Evolutionary conservation across 2,113 vertebrate genomes (phyloP).

Genomic region (Aldabrachelys gigantea): DNA sequence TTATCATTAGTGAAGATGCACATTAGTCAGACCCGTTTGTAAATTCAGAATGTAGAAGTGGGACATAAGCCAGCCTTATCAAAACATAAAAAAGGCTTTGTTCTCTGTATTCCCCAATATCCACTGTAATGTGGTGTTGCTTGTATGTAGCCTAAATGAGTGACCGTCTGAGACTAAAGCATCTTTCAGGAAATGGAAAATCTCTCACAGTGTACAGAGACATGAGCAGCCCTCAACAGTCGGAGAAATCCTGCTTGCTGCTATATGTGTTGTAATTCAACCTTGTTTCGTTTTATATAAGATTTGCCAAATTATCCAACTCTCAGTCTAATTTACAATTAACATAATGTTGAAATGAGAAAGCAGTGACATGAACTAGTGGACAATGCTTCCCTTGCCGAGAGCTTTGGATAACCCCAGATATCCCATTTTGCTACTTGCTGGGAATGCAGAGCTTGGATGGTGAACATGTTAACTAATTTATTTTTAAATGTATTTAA

Average conservation of each 20-base stretch:
- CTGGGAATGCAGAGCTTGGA: neutral
- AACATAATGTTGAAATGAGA: neutral
- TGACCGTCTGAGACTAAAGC: neutral
- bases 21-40: neutral
- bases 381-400: neutral
- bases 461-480: neutral
- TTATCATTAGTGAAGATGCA: neutral
- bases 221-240: neutral
- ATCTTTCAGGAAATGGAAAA: neutral
- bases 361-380: neutral
- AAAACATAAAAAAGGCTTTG: neutral
- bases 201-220: neutral
- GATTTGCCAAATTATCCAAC: neutral
- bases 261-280: neutral
- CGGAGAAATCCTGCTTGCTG: neutral
- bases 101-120: neutral
- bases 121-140: rapidly evolving
- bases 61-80: rapidly evolving
- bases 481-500: neutral
- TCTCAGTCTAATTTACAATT: neutral
- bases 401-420: neutral
- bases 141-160: neutral
- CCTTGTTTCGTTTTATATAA: neutral
- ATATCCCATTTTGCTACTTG: neutral
- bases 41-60: neutral